phyloP scores from a whole-genome alignment of 2,888 invertebrate species.

The Dryadula phaetusa region DNA sequence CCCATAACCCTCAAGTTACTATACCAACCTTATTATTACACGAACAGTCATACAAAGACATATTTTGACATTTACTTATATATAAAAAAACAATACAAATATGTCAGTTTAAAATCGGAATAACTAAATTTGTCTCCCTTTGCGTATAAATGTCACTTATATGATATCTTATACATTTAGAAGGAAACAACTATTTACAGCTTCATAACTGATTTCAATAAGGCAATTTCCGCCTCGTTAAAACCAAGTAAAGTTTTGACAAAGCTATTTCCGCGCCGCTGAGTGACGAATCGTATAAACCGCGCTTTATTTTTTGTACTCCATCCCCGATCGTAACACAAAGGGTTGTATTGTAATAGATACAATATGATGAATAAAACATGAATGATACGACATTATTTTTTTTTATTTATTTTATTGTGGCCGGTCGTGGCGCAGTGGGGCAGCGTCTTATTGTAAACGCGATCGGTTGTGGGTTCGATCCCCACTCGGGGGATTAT shows the following conservation, averaged over 20 bases:
- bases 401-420: too few species aligned
- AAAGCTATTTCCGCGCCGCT: constrained; percentile 1
- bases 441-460: too few species aligned
- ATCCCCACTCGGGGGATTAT: too few species aligned
- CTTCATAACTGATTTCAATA: neutral
- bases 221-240: constrained; percentile 1
- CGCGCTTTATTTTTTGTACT: neutral
- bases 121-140: neutral
- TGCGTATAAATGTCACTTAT: neutral
- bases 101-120: too few species aligned
- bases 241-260: constrained; percentile 4
- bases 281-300: neutral
- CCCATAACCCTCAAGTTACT: too few species aligned
- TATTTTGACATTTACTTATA: too few species aligned
- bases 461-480: too few species aligned
- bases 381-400: neutral
- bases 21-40: too few species aligned
- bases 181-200: neutral
- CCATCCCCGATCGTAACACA: neutral
- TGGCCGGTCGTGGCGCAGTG: too few species aligned
- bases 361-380: neutral
- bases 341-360: neutral
- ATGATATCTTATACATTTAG: neutral
- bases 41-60: too few species aligned
- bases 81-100: too few species aligned